Base-by-base conservation (phyloP, 2,113 vertebrate genomes). In the Petroica traversi region DNA sequence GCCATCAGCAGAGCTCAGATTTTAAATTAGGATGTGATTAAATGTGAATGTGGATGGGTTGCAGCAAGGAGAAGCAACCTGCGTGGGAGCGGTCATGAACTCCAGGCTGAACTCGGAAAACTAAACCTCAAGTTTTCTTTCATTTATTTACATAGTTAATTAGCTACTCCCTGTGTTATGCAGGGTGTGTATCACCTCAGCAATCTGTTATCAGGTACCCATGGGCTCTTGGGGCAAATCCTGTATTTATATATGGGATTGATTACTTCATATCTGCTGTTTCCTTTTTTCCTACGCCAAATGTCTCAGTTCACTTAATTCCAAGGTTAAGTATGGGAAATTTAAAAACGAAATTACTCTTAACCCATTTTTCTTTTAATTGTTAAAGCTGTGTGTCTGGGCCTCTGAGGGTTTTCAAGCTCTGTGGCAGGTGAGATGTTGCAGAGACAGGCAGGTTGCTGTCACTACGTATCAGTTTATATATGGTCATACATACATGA, bases 41-140 rank as follows among this genome's bases (percentile, higher is more conserved):
- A n/a, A n/a, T n/a, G 31, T 2, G 2, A 61, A 38, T 10, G 62
- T 38, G 85, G 64, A 45, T 23, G 41, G 23, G 34, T 20, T 76
- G 85, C 49, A 80, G 69, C n/a, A 40, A 24, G 38, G 45, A 80
- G 64, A 58, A 64, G 63, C 23, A 48, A 82, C 43, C 45, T 40
- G 25, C 0, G 3, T 83, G 87, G 85, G 89, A 92, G 54, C 3
- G 2, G 93, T 83, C 74, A 43, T 72, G 89, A 97, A 95, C 95
- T 92, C 41, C 22, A 28, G 22, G 52, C 77, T 94, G 89, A 93
- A 49, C 79, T 73, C 48, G 3, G 76, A 84, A 86, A 88, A 72
- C 54, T 22, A 62, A 94, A 83, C 83, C 54, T 95, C 61, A 48
- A 48, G 54, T 92, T 95, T 93, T 86, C 88, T 83, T 69, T 80